These are phyloP conservation scores for Apodemia hepburni DNA, from an alignment of 2,888 invertebrate species.

Conservation along the genomic window DNA sequence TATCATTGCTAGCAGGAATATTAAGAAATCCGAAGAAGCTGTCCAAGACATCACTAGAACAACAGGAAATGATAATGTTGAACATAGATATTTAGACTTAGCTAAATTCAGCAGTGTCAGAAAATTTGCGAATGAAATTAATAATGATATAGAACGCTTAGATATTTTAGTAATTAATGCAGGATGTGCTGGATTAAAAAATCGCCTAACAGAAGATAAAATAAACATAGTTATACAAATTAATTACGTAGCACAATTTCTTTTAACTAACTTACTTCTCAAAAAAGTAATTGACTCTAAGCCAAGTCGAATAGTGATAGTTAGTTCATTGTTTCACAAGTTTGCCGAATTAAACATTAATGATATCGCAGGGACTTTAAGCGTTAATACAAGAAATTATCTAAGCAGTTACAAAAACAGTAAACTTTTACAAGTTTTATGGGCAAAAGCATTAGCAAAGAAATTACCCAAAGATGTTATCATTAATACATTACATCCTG, in stretches of 20 bases:
- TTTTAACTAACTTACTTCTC: conserved; percentile 84
- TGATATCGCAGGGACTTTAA: conserved; percentile 36
- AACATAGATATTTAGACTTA: conserved; percentile 77
- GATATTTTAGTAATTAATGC: conserved; percentile 84
- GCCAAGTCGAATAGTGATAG: conserved; percentile 64
- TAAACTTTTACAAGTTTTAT: conserved; percentile 61
- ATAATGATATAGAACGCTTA: conserved; percentile 65
- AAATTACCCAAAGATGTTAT: conserved; percentile 79
- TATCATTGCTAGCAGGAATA: conserved; percentile 88
- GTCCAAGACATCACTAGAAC: conserved; percentile 84
- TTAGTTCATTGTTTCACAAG: conserved; percentile 56
- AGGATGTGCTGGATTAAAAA: conserved; percentile 59
- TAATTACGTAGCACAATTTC: conserved; percentile 86
- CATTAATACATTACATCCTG: conserved; percentile 91
- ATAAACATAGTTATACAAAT: conserved; percentile 82
- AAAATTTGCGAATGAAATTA: conserved; percentile 81
- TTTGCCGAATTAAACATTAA: conserved; percentile 69
- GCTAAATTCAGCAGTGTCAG: conserved; percentile 72
- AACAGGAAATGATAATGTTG: conserved; percentile 84
- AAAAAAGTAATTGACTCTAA: conserved; percentile 59
- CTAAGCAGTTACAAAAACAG: conserved; percentile 64
- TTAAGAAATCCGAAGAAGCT: conserved; percentile 84
- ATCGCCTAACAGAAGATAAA: conserved; percentile 77
- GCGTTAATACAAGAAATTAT: conserved; percentile 38
- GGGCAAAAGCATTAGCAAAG: conserved; percentile 60